Base-by-base conservation (phyloP, 2,888 invertebrate genomes). In the Timema cristinae region DNA sequence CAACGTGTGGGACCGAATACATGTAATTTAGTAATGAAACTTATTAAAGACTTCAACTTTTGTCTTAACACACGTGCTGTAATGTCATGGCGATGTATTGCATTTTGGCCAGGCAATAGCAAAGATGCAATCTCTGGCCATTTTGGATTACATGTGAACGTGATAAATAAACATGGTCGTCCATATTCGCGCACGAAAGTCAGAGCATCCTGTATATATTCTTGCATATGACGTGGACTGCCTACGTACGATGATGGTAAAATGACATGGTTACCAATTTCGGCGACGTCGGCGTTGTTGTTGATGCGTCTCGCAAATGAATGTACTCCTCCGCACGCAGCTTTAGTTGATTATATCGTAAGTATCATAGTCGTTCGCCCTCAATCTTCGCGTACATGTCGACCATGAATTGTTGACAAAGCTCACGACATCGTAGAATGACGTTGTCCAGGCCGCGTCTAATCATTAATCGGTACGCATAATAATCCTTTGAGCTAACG, bases 61-160 rank as follows among this genome's bases (percentile, higher is more conserved):
- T 50, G 51, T n/a, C 75, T 32, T 72, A 77, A 79, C 5, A 79
- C 76, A 68, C 75, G 61, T 10, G 76, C 74, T 11, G 77, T 70
- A n/a, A 79, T 67, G 63, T 79, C 78, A 0, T 77, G 77, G 10
- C 78, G 59, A 73, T 77, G 54, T 16, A 67, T 48, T 7, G 75
- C n/a, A 15, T 11, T 32, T 67, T 80, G 76, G 11, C 75, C 73
- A 52, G 63, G 16, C 51, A 74, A 49, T 16, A 81, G 52, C 50
- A 70, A 69, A n/a, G 76, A 71, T 48, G 68, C 72, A 7, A 81
- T 79, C 74, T 81, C 79, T 8, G 68, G 59, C 80, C 81, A 80
- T 32, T 59, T 76, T 76, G 80, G 80, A 74, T 80, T 81, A 67
- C 79, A 79, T 13, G 81, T 81, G 50, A 80, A 76, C 15, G 66